Evolutionary conservation across 2,113 vertebrate species (phyloP), one percentile per base, ranked within the genome.

Genomic region (Rhagologus leucostigma): DNA sequence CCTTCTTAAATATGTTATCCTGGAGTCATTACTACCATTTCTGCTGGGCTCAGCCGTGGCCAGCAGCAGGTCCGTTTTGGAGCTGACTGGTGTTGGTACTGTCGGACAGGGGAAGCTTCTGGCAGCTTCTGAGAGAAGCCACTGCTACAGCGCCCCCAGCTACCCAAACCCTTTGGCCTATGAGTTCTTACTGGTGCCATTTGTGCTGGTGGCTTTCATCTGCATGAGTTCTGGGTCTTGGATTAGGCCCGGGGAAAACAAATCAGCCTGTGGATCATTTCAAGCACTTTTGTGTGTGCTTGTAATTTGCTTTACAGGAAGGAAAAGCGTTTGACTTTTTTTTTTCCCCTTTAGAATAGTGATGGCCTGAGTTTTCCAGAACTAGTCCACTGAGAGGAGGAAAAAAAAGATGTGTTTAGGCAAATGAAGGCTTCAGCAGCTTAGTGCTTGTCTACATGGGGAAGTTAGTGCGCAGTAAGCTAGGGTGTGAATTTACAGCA

Each of bases 391-490:
- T 79, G 81, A 65, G 73, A 57, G 57, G 23, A 77, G 52, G 30
- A 41, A 69, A n/a, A 64, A 59, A 35, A 41, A 69, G 24, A 59
- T 39, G 30, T 7, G 1, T 91, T 78, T 68, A 87, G 75, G 69
- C 71, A 89, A 52, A 73, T 7, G 85, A 86, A 93, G 91, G 71
- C 89, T 85, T 94, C 96, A 91, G 63, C 90, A 93, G 87, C 94
- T 93, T 96, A 87, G 95, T 95, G 95, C 94, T 97, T 95, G 94
- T 97, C 96, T 95, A 95, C 95, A 96, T 86, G 95, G 96, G 96
- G 96, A 96, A 97, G 95, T 96, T 97, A 97, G 96, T 97, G 95
- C 96, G 86, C 94, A 62, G 95, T 96, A 96, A 97, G 95, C 94
- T 97, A 96, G 96, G 94, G 96, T 97, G 94, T 95, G 95, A 96